Evolutionary conservation across 2,888 invertebrate genomes (phyloP), one percentile per base, ranked within the genome.

Genomic region (Drosophila affinis): DNA sequence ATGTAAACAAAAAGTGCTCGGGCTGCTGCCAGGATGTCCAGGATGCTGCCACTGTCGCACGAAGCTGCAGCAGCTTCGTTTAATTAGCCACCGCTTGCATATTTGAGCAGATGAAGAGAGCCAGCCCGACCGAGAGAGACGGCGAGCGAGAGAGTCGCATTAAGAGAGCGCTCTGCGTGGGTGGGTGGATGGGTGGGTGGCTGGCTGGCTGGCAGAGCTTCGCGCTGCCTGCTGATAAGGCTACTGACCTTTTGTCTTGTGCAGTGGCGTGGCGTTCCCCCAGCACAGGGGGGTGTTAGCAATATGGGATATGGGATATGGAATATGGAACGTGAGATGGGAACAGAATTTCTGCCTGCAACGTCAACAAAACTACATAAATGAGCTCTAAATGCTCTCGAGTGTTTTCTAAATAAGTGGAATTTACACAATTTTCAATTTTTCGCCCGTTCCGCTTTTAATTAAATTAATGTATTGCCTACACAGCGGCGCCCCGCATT

Each of bases 41-140:
- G 72, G 80, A 85, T 57, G 85, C 76, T 77, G 81, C 24, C 24
- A 5, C 24, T 24, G 24, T 5, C 24, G 2, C 34, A 39, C 34
- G 34, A 39, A 39, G 34, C 14, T 39, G 34, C 39, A n/a, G 39
- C 39, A 39, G 39, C 39, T 39, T 39, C 74, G 63, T 87, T 90
- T 90, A 90, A 90, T 90, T 90, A 90, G 90, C 90, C 90, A 90
- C 90, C 89, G 90, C 83, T 90, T 90, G 90, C 89, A 88, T 78
- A 76, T 80, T 62, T 62, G 29, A 83, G 68, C 54, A 77, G 72
- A 34, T 32, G 44, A 67, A 59, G 62, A 69, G 57, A 53, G 14
- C 10, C 47, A 4, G 56, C 12, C 12, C 12, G 63, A 2, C 29
- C 29, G 62, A 62, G 59, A 14, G 44, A 3, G 34, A 60, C 60